These are phyloP conservation scores for Asteroscopus sphinx DNA, from an alignment of 2,888 invertebrate genomes.

Conservation along the genomic window DNA sequence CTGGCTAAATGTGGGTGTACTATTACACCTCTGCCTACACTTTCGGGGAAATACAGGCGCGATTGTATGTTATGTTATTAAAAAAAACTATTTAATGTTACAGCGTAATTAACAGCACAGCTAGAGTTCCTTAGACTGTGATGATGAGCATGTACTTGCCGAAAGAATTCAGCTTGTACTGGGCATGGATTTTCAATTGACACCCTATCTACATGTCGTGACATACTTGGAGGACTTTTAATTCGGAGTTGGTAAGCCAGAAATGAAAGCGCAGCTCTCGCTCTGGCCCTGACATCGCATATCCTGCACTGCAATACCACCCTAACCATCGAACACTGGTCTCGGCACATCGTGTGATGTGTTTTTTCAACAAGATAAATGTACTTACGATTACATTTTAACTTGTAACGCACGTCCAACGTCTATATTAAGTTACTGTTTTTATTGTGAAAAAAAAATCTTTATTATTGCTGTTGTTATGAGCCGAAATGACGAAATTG, in stretches of 20 bases:
- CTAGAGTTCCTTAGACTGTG: no score
- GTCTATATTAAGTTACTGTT: constrained; percentile 49
- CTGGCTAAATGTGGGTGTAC: no score
- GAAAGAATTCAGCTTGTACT: no score
- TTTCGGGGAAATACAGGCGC: no score
- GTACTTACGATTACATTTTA: constrained; percentile 48
- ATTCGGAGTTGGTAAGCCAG: not conserved
- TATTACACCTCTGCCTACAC: no score
- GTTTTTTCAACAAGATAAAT: constrained; percentile 47
- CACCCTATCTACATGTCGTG: no score
- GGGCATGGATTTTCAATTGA: no score
- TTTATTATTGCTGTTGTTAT: constrained; percentile 26
- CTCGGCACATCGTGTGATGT: constrained; percentile 27
- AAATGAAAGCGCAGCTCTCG: not conserved
- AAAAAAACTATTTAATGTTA: no score
- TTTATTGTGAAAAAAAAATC: constrained; percentile 28
- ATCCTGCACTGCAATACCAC: constrained; percentile 6
- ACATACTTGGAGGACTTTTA: not conserved
- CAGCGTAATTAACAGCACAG: no score
- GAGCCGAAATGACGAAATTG: constrained; percentile 21
- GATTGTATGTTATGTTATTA: no score
- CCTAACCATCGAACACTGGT: constrained; percentile 21
- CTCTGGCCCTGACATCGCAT: not conserved
- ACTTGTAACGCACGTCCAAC: constrained; percentile 46
- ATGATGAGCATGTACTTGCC: no score